Conservation (phyloP, 2,113 vertebrate genomes). For the Pseudorectes ferrugineus region DNA sequence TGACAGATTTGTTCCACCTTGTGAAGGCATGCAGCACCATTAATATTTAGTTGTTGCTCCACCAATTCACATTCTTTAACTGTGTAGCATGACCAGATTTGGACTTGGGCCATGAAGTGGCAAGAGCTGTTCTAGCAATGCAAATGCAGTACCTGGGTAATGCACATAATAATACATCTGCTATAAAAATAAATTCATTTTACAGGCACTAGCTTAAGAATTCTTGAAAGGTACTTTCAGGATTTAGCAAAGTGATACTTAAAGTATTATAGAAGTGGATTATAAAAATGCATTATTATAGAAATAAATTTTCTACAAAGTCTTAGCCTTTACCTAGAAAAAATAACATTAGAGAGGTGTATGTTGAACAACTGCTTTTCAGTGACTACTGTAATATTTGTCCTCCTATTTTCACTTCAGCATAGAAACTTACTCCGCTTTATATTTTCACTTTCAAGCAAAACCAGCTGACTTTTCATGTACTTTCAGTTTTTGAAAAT, state of each 20-base stretch:
- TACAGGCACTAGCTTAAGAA: not conserved
- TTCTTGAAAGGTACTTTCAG: not conserved
- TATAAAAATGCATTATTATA: not conserved
- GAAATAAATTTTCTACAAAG: not conserved
- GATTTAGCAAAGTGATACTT: not conserved
- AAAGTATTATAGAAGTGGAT: not conserved
- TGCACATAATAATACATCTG: not conserved
- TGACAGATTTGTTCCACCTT: not conserved
- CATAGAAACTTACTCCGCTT: not conserved
- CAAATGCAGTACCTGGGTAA: not conserved
- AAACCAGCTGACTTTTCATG: not conserved
- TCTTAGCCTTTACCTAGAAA: not conserved
- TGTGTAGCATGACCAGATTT: not conserved
- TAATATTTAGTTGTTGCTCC: not conserved
- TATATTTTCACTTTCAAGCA: slow-evolving; percentile 25
- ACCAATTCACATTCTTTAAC: not conserved
- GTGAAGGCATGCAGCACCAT: not conserved
- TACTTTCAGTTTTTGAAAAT: slow-evolving; percentile 15
- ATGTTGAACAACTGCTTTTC: not conserved
- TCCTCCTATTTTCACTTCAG: not conserved
- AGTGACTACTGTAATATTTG: not conserved
- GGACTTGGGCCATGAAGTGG: not conserved
- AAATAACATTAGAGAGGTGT: not conserved
- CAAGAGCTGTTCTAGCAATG: not conserved
- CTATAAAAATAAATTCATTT: not conserved